These are phyloP conservation scores for Camarhynchus parvulus DNA, from an alignment of 2,113 vertebrate species.

Conservation along the genomic window DNA sequence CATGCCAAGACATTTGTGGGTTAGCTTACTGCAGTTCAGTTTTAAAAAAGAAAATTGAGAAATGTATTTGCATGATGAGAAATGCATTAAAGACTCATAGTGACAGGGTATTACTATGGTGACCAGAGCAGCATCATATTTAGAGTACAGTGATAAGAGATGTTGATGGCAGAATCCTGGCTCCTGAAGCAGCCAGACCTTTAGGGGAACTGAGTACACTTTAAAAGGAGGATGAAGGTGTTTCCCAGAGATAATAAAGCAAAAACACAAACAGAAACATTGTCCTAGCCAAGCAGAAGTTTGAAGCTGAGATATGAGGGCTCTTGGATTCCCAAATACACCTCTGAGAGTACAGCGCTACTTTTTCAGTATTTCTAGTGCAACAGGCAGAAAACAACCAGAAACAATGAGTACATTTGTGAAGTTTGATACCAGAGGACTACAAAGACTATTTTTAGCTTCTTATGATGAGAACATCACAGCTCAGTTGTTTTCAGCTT, in stretches of 20 bases:
- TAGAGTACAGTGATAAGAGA: neutral
- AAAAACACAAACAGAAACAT: neutral
- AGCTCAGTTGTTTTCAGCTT: neutral
- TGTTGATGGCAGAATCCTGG: neutral
- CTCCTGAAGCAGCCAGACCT: neutral
- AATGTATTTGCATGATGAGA: neutral
- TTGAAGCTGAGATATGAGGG: neutral
- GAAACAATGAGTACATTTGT: neutral
- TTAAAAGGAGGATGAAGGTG: neutral
- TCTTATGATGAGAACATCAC: neutral
- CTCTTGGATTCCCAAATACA: neutral
- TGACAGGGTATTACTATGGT: slow-evolving; percentile 14
- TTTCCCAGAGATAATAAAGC: neutral
- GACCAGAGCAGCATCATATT: neutral
- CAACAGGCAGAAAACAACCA: neutral
- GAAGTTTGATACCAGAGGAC: neutral
- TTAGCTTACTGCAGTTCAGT: neutral
- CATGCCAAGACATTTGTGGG: neutral
- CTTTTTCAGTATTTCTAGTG: neutral
- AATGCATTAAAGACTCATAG: neutral
- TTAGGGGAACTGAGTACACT: neutral
- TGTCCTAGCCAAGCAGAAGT: neutral
- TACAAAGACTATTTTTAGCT: slow-evolving; percentile 12
- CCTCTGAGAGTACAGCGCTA: neutral
- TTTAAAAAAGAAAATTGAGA: neutral